phyloP scores from a whole-genome alignment of 35 echinoderm and acorn worm species.

The Diadema setosum region DNA sequence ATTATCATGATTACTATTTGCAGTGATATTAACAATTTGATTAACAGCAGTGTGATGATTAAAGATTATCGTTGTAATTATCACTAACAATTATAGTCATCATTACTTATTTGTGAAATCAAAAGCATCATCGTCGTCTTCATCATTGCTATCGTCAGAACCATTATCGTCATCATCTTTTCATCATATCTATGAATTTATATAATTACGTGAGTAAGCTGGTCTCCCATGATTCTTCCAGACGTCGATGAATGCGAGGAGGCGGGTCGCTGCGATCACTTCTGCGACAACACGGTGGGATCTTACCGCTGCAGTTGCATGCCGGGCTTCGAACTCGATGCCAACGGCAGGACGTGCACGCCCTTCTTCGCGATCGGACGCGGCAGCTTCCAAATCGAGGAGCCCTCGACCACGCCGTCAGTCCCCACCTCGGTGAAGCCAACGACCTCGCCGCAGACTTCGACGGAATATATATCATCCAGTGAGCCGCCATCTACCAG shows the following conservation, averaged over 20 bases:
- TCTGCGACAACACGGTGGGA: conserved; percentile 23
- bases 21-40: too few species aligned
- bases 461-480: neutral
- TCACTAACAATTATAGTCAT: too few species aligned
- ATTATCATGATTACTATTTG: too few species aligned
- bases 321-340: conserved; percentile 10
- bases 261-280: neutral
- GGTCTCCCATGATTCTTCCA: too few species aligned
- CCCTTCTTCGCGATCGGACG: neutral
- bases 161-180: too few species aligned
- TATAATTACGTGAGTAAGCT: too few species aligned
- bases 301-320: conserved; percentile 29
- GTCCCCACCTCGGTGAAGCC: neutral
- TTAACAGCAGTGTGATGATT: too few species aligned
- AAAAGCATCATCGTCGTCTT: too few species aligned
- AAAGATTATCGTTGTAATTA: too few species aligned
- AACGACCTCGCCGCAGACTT: neutral
- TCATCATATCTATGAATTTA: too few species aligned
- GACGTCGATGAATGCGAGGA: conserved; percentile 23
- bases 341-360: neutral
- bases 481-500: neutral
- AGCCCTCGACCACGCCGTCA: neutral
- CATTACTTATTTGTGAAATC: too few species aligned
- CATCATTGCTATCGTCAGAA: too few species aligned
- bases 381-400: neutral